These are phyloP conservation scores for Torymus tubicola DNA, from an alignment of 2,888 invertebrate species.

Conservation along the genomic window DNA sequence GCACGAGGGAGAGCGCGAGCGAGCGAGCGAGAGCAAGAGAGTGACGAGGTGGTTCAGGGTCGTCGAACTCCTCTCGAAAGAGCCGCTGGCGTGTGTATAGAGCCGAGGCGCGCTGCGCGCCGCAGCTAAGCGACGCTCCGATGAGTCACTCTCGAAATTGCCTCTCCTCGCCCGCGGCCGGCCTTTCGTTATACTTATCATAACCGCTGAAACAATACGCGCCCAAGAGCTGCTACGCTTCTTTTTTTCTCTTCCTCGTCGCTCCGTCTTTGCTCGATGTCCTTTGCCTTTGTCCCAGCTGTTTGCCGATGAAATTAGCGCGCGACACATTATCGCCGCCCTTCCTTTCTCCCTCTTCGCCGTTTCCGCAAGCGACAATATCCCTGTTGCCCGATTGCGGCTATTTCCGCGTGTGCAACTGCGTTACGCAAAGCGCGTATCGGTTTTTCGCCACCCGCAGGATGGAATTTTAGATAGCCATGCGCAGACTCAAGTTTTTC, in stretches of 20 bases:
- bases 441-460: neutral
- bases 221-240: neutral
- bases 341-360: neutral
- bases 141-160: conserved; percentile 55
- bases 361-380: neutral
- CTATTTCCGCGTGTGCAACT: neutral
- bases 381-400: neutral
- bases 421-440: conserved; percentile 5
- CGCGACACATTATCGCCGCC: neutral
- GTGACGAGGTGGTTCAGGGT: conserved; percentile 55
- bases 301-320: conserved; percentile 34
- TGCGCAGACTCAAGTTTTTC: neutral
- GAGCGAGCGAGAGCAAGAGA: conserved; percentile 38
- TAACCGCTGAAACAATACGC: conserved; percentile 39
- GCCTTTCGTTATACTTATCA: neutral
- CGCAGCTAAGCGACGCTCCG: conserved; percentile 28
- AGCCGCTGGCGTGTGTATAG: conserved; percentile 25
- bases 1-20: conserved; percentile 10
- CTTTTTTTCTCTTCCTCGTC: neutral
- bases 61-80: conserved; percentile 52
- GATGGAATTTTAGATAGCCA: conserved; percentile 35
- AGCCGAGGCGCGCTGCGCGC: neutral
- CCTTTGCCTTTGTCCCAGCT: neutral
- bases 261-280: neutral
- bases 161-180: conserved; percentile 5